Evolutionary conservation across 2,797 vertebrate genomes (phyloP).

Genomic region (Valencia hispanica): DNA sequence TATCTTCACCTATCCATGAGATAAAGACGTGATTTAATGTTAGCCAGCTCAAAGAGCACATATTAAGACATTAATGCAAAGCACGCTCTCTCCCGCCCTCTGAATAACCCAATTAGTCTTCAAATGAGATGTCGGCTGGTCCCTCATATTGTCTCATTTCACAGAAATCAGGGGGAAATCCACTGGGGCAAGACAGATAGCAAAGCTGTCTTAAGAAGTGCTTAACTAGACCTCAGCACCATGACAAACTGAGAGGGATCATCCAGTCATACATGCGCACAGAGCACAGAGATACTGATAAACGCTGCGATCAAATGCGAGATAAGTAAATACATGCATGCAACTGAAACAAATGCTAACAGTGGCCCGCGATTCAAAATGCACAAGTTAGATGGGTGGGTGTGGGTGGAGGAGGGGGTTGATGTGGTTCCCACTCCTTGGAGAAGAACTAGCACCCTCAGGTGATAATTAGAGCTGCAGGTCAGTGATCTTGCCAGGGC

Average conservation of each 20-base stretch:
- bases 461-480: constrained; percentile 68
- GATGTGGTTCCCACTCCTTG: constrained; percentile 16
- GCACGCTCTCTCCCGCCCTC: constrained; percentile 46
- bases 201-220: constrained; percentile 39
- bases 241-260: constrained; percentile 22
- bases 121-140: constrained; percentile 67
- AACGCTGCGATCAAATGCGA: neutral
- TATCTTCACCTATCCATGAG: constrained; percentile 60
- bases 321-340: constrained; percentile 14
- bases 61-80: constrained; percentile 64
- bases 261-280: constrained; percentile 1
- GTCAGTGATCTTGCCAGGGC: constrained; percentile 58
- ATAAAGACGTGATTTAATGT: constrained; percentile 50
- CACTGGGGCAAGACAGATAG: constrained; percentile 42
- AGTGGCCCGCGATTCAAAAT: constrained; percentile 22
- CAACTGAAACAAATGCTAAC: neutral
- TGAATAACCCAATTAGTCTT: constrained; percentile 73
- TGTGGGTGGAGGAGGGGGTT: neutral
- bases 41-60: constrained; percentile 60
- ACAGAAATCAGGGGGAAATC: constrained; percentile 56
- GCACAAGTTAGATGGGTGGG: constrained; percentile 16
- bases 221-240: constrained; percentile 48
- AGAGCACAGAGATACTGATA: neutral
- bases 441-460: constrained; percentile 48
- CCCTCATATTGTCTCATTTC: constrained; percentile 67